These are phyloP conservation scores for Noctua fimbriata DNA, from an alignment of 2,888 invertebrate species.

Conservation along the genomic window DNA sequence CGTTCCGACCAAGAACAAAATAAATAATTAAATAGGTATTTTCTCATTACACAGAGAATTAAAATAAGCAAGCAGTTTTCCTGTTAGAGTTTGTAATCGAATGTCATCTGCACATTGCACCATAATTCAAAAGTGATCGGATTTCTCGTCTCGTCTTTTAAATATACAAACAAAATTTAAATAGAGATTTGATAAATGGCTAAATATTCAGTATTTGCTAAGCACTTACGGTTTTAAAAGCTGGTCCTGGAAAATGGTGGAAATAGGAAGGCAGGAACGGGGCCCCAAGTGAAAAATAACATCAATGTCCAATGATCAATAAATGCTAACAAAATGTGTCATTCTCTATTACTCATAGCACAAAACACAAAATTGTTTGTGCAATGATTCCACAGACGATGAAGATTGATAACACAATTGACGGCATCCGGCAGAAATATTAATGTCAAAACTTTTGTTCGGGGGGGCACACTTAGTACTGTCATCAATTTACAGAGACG, in stretches of 20 bases:
- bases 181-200: not conserved
- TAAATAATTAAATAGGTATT: not conserved
- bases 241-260: not conserved
- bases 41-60: not conserved
- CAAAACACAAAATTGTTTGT: conserved; percentile 13
- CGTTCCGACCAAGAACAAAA: not conserved
- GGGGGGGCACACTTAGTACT: too few species aligned
- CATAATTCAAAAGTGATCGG: conserved; percentile 1
- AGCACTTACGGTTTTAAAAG: conserved; percentile 27
- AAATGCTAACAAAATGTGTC: conserved; percentile 25
- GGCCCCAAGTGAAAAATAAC: conserved; percentile 6
- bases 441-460: conserved; percentile 2
- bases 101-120: conserved; percentile 19
- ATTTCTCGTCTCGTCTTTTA: not conserved
- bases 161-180: not conserved
- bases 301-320: conserved; percentile 22
- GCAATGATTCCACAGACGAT: conserved; percentile 12
- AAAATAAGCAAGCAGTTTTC: conserved; percentile 15
- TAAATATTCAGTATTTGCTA: not conserved
- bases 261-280: conserved; percentile 3
- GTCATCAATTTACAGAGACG: too few species aligned
- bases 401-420: not conserved
- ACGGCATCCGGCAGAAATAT: not conserved
- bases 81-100: conserved; percentile 12
- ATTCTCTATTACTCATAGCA: conserved; percentile 26